Percentiles rank a stretch among this genome's conserved stretches.
Conservation (phyloP, 2,888 invertebrate species). For the Polymixis flavicincta region DNA sequence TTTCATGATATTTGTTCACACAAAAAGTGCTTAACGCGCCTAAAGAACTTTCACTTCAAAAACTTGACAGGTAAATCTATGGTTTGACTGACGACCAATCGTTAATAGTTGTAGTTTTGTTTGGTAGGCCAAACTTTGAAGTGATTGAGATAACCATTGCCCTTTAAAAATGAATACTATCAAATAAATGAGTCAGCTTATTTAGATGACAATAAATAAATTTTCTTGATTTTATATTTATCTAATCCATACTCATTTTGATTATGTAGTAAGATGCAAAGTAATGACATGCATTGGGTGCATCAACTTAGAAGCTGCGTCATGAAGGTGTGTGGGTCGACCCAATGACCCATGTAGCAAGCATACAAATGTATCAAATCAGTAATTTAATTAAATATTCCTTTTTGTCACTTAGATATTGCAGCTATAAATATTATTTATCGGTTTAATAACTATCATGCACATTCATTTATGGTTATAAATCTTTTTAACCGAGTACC, state of each 20-base stretch:
- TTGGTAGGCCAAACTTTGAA: background rate
- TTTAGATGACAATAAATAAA: background rate
- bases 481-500: background rate
- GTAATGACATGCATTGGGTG: conserved; percentile 46
- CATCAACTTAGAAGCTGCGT: conserved; percentile 23
- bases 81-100: background rate
- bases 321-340: conserved; percentile 24
- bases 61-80: background rate
- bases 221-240: background rate
- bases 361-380: conserved; percentile 34
- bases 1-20: too few relatives aligned
- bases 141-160: background rate
- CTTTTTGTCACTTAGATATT: background rate
- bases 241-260: background rate
- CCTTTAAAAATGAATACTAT: background rate
- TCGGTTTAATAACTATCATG: background rate
- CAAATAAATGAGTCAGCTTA: background rate
- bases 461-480: background rate
- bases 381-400: conserved; percentile 19
- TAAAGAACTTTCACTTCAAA: too few relatives aligned
- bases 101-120: background rate
- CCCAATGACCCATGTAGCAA: conserved; percentile 25
- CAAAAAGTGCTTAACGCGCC: too few relatives aligned
- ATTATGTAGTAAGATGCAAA: background rate
- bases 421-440: background rate